Evolutionary conservation across 2,888 invertebrate genomes (phyloP), one percentile per base, ranked within the genome.

Genomic region (Sinotaia quadrata): DNA sequence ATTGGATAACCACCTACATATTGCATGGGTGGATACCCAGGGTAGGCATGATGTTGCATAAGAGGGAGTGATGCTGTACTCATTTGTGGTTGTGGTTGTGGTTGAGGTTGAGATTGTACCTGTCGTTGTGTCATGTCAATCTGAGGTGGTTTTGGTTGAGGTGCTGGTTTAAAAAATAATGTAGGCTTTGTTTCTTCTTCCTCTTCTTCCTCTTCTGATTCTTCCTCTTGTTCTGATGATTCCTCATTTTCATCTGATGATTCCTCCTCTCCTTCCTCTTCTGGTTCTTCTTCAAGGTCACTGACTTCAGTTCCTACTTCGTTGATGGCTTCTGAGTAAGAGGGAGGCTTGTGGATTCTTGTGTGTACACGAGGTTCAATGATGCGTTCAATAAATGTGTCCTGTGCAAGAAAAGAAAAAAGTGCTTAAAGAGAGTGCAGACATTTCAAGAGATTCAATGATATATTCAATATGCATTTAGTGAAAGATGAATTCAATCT

Each of bases 301-400:
- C 65, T 47, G 2, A 15, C 56, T 29, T 65, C 65, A 24, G 65
- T 65, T 37, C 56, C 65, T 12, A 44, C 15, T 12, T 69, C 69
- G 47, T 61, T 57, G 4, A 72, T n/a, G 18, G 65, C 68, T 33
- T 73, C 73, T 4, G 54, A 56, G 52, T 69, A 68, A 12, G 69
- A 68, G 4, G 73, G 67, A 34, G 69, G 73, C 31, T 51, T 67
- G 41, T 52, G 51, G 4, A 5, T 31, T 18, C 60, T 24, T 24
- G 44, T 4, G 18, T 75, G 77, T 3, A 74, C 75, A 1, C 78
- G 69, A n/a, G 80, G 77, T 24, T 66, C 68, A 12, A 81, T 80
- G 10, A 77, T 75, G 36, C 79, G 74, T 69, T 84, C 82, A 18
- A 79, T 72, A 67, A 78, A 76, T 15, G 67, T 74, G 59, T 78